phyloP scores from a whole-genome alignment of 2,113 vertebrate species.

The Calypte anna region DNA sequence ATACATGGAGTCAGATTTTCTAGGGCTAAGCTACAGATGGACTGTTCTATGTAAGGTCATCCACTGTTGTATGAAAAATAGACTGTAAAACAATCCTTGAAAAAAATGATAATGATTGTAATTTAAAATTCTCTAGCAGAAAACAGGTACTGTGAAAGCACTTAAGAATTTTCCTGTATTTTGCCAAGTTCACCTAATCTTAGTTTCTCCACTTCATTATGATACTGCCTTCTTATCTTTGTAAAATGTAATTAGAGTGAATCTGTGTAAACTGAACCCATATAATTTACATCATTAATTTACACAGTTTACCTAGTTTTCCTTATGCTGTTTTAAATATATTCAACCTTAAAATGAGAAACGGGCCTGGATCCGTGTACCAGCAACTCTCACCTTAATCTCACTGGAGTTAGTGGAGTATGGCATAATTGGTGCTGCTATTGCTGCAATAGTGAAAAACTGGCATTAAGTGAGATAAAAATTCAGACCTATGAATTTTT shows the following conservation, averaged over 20 bases:
- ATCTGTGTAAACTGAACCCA: neutral
- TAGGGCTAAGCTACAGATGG: neutral
- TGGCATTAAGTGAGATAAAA: neutral
- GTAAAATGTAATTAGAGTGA: neutral
- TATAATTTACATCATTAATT: neutral
- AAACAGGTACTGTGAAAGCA: neutral
- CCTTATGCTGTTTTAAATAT: neutral
- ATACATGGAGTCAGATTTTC: neutral
- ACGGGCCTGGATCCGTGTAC: neutral
- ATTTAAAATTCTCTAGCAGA: neutral
- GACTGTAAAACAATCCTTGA: neutral
- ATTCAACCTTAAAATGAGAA: conserved; percentile 11
- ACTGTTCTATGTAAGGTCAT: neutral
- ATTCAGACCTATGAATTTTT: neutral
- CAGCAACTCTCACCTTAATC: neutral
- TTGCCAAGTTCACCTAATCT: neutral
- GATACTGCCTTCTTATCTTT: conserved; percentile 1
- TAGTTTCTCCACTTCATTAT: neutral
- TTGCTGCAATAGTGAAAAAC: neutral
- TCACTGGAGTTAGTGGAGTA: neutral
- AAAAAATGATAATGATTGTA: neutral
- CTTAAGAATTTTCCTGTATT: neutral
- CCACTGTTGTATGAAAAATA: neutral
- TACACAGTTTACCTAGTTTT: neutral
- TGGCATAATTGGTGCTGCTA: neutral